phyloP scores from a whole-genome alignment of 2,888 invertebrate genomes.

The Geophilus truncorum region DNA sequence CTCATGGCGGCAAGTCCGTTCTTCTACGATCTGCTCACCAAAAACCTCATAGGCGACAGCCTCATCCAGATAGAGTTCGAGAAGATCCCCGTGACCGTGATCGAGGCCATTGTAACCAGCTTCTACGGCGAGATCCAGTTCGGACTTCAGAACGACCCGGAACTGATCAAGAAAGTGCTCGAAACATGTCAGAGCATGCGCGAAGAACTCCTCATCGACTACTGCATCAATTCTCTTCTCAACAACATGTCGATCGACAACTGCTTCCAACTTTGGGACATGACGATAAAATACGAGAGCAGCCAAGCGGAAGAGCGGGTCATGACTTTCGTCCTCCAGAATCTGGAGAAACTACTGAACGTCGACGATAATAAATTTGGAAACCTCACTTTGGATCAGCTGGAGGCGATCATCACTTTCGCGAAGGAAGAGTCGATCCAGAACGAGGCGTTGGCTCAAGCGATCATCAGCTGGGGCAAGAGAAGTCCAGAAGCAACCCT shows the following conservation, averaged over 20 bases:
- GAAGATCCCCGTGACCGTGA: neutral
- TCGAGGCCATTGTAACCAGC: neutral
- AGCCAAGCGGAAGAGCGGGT: neutral
- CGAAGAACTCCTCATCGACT: conserved; percentile 8
- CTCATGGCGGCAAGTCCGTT: neutral
- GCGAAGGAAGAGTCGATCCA: neutral
- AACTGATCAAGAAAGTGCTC: neutral
- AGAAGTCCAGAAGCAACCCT: neutral
- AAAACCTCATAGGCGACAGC: neutral
- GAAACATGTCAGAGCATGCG: neutral
- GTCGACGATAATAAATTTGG: neutral
- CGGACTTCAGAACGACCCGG: neutral
- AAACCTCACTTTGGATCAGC: neutral
- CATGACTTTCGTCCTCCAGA: neutral
- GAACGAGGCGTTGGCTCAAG: neutral
- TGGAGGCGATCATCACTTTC: neutral
- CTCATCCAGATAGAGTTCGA: neutral
- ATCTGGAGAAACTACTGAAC: neutral
- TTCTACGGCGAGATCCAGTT: neutral
- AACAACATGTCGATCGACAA: neutral
- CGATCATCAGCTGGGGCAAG: neutral
- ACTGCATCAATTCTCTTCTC: neutral
- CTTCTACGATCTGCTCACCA: neutral
- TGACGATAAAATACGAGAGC: neutral
- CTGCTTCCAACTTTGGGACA: neutral